A percentile compares a stretch with the other conserved stretches of the same genome.
phyloP scores from a whole-genome alignment of 2,113 vertebrate species.

The Apeltes quadracus region DNA sequence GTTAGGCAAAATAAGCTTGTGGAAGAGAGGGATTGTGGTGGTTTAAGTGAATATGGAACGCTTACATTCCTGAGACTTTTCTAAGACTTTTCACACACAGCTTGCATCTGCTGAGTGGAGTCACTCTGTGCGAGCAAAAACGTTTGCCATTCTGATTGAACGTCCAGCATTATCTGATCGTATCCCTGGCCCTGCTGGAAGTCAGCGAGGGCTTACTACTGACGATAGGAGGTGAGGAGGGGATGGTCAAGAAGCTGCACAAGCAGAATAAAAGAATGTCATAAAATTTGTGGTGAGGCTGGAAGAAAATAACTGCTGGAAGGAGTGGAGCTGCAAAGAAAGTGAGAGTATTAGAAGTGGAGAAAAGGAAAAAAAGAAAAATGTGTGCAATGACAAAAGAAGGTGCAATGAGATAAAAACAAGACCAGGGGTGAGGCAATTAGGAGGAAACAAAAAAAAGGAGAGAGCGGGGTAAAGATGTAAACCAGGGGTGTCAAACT shows the following conservation, averaged over 20 bases:
- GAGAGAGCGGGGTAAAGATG: constrained; percentile 5
- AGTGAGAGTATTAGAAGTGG: constrained; percentile 7
- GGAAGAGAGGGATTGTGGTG: too few relatives aligned
- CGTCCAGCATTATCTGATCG: constrained; percentile 47
- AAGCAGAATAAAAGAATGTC: constrained; percentile 4
- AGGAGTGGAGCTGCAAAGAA: not conserved
- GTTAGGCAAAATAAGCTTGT: too few relatives aligned
- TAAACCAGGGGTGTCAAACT: too few relatives aligned
- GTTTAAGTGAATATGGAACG: too few relatives aligned
- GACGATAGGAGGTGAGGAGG: constrained; percentile 17
- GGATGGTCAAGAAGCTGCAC: constrained; percentile 28
- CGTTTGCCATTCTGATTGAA: constrained; percentile 22
- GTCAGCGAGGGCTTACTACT: constrained; percentile 46
- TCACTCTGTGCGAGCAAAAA: constrained; percentile 3
- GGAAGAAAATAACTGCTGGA: not conserved
- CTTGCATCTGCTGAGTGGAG: constrained; percentile 7
- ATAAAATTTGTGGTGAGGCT: constrained; percentile 7
- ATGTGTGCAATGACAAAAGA: constrained; percentile 37
- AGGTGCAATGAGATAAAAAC: constrained; percentile 32
- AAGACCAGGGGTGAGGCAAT: constrained; percentile 5
- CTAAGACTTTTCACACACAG: not conserved
- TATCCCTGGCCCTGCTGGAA: constrained; percentile 43
- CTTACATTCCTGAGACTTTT: not conserved
- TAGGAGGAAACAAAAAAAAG: constrained; percentile 7
- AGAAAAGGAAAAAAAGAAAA: not conserved